Base-by-base conservation (phyloP, 2,113 vertebrate species). In the Uropsilus gracilis region DNA sequence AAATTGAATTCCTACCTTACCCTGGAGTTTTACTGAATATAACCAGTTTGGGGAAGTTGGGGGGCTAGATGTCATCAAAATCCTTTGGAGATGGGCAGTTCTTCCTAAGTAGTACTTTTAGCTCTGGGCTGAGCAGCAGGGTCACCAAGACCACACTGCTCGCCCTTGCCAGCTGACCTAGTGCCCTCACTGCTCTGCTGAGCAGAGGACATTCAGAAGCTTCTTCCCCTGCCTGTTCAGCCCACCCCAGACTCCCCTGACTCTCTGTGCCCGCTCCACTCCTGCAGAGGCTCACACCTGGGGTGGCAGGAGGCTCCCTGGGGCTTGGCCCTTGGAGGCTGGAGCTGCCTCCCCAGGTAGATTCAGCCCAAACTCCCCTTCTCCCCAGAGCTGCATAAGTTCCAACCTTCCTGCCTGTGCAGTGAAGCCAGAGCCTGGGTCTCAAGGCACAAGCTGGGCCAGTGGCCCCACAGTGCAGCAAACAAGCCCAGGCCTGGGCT, bases 181-280 rank as follows among this genome's bases (percentile, higher is more conserved):
- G 20, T 8, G 2, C 76, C 30, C 34, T 22, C 53, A 46, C 50
- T 50, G 8, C 3, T 32, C 34, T 3, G 7, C 28, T 44, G 48
- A 28, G 12, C 9, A 4, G 1, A 0, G 1, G 20, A 32, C n/a
- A 20, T 26, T 11, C 24, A 4, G 24, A 2, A n/a, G 10, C 48
- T 48, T 39, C 12, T 72, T n/a, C n/a, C 48, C 55, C 48, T 18
- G 37, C 50, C 9, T 20, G 68, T n/a, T n/a, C n/a, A n/a, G n/a
- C 30, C 28, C 10, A 22, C 53, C 50, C 53, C 53, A 89, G 18
- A 4, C 55, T 24, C 55, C 1, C 5, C 73, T 18, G 46, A 68
- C 48, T 28, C 32, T 34, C 46, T n/a, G n/a, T n/a, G n/a, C 42
- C n/a, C 17, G 32, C 32, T 14, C 53, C 82, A 3, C 57, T 3